These are phyloP conservation scores for Hippocampus abdominalis DNA, from an alignment of 2,113 vertebrate genomes.

Conservation along the genomic window DNA sequence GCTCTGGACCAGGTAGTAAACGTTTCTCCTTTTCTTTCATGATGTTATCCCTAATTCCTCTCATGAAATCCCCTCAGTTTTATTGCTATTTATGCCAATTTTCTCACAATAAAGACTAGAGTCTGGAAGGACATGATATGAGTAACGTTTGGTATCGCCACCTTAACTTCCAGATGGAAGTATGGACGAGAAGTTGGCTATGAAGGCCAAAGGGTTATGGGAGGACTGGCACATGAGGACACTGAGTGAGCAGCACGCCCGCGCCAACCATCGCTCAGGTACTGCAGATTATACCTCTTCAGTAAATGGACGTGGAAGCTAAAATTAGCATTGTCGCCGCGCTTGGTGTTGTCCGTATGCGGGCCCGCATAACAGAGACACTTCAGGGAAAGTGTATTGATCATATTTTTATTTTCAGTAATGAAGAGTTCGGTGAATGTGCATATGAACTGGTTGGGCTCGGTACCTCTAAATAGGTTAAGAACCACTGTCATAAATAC, in stretches of 20 bases:
- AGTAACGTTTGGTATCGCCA: background rate
- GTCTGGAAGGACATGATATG: background rate
- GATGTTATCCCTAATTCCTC: background rate
- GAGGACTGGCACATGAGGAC: slow-evolving; percentile 80
- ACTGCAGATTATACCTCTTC: slow-evolving; percentile 10
- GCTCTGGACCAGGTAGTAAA: slow-evolving; percentile 81
- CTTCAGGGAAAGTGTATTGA: no score
- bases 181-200: slow-evolving; percentile 72
- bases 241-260: slow-evolving; percentile 64
- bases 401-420: no score
- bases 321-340: background rate
- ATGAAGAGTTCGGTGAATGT: no score
- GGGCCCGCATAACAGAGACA: no score
- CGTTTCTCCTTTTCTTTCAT: background rate
- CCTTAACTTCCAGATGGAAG: slow-evolving; percentile 62
- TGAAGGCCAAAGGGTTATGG: slow-evolving; percentile 78
- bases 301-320: background rate
- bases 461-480: no score
- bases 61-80: background rate
- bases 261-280: slow-evolving; percentile 76
- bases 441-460: no score
- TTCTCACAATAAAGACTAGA: background rate
- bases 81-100: background rate
- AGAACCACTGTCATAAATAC: no score
- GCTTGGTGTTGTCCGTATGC: no score